A percentile compares a stretch with the other conserved stretches of the same genome.
phyloP scores from a whole-genome alignment of 2,888 invertebrate genomes.

The Tachina grossa region DNA sequence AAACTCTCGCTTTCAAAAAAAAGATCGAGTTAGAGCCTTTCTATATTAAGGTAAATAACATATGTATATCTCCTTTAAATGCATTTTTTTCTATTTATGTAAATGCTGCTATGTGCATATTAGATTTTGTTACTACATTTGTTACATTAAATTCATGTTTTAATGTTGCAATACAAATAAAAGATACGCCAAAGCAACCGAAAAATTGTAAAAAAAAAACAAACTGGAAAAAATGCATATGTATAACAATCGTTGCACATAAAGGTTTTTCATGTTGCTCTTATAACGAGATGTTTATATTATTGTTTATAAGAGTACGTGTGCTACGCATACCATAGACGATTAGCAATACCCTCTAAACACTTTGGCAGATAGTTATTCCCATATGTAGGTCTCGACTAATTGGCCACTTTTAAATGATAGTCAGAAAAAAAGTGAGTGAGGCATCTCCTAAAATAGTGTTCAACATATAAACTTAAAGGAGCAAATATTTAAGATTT shows the following conservation, averaged over 20 bases:
- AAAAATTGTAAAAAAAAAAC: conserved; percentile 12
- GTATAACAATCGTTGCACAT: conserved; percentile 56
- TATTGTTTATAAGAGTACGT: neutral
- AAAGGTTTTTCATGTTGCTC: conserved; percentile 47
- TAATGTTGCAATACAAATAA: conserved; percentile 16
- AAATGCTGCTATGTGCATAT: conserved; percentile 27
- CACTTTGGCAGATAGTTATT: too few relatives aligned
- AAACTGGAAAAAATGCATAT: conserved; percentile 42
- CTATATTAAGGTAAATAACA: too few relatives aligned
- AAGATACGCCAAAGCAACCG: conserved; percentile 19
- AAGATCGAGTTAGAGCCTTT: too few relatives aligned
- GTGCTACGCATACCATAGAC: neutral
- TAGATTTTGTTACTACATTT: conserved; percentile 36
- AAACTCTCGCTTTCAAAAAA: too few relatives aligned
- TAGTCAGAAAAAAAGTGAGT: too few relatives aligned
- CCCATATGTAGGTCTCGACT: too few relatives aligned
- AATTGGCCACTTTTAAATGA: too few relatives aligned
- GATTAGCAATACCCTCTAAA: neutral
- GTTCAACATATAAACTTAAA: too few relatives aligned
- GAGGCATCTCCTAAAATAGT: too few relatives aligned
- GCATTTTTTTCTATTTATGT: neutral
- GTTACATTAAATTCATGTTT: conserved; percentile 60
- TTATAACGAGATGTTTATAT: conserved; percentile 54
- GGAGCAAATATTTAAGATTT: too few relatives aligned
- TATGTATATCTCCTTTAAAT: neutral